Base-by-base conservation (phyloP, 2,888 invertebrate genomes). In the Clanis bilineata region DNA sequence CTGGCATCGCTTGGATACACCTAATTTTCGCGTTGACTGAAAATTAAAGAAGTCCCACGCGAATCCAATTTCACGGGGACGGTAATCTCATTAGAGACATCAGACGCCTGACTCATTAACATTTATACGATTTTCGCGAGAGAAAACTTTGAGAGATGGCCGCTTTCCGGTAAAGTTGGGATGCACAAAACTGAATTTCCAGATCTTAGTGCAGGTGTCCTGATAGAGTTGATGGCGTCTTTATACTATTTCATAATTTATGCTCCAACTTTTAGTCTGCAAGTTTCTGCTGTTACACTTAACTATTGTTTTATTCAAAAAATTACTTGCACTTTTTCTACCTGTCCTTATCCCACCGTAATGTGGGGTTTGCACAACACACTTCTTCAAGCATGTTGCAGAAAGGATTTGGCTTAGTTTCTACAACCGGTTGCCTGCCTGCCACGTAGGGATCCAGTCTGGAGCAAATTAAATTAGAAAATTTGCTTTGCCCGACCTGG, bases 81-180 rank as follows among this genome's bases (percentile, higher is more conserved):
- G 80, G 84, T 90, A 92, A 92, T 90, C 88, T 90, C 85, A 88
- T 90, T 91, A 90, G 85, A 78, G 81, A 81, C 82, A 84, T 82
- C 88, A 78, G 81, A 81, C 82, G 85, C 82, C 88, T 89, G 85
- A 82, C 83, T 90, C 89, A 90, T 90, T 90, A 91, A 86, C 86
- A 88, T 91, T 90, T 90, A 89, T 89, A 86, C 82, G 86, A 88
- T 86, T 85, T 88, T 84, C 78, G 76, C 73, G 71, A 73, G 76
- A 77, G 80, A 74, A 82, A 88, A 87, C 83, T 87, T 88, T 76
- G 74, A 69, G 71, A 74, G 79, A 76, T 73, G 70, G 74, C 71
- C 72, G 71, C 73, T 71, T 74, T 78, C 70, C 73, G 67, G 69
- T 72, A 69, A 72, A 76, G 78, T 80, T 79, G 68, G 74, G 82